Evolutionary conservation across 2,888 invertebrate species (phyloP).

Genomic region (Malthinus seriepunctatus): DNA sequence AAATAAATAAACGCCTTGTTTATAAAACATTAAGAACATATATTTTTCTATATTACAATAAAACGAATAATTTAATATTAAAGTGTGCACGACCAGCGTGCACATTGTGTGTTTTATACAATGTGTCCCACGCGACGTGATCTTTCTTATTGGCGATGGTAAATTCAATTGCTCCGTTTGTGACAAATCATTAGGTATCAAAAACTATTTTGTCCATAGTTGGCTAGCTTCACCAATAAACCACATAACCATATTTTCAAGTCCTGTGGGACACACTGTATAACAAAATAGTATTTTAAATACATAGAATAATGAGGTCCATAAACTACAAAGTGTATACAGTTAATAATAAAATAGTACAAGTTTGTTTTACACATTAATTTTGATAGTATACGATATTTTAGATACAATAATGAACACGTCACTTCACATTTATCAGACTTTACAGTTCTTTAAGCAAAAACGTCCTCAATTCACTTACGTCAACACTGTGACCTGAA

Average conservation of each 20-base stretch:
- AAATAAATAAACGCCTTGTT: conserved; percentile 28
- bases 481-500: conserved; percentile 51
- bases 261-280: not conserved
- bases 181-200: too few species aligned
- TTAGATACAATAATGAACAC: conserved; percentile 23
- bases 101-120: conserved; percentile 32
- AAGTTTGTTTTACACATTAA: conserved; percentile 15
- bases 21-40: conserved; percentile 45
- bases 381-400: conserved; percentile 29
- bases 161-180: too few species aligned
- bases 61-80: conserved; percentile 45
- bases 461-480: conserved; percentile 47
- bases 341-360: conserved; percentile 34
- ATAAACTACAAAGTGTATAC: conserved; percentile 26
- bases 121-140: conserved; percentile 10
- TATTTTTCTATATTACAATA: conserved; percentile 38
- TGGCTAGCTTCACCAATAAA: too few species aligned
- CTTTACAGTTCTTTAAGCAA: conserved; percentile 47
- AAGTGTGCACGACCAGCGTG: conserved; percentile 51
- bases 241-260: too few species aligned
- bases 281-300: conserved; percentile 30
- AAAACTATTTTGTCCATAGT: too few species aligned
- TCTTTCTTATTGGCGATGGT: too few species aligned
- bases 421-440: conserved; percentile 19
- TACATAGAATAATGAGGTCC: conserved; percentile 43